Evolutionary conservation across 2,888 invertebrate genomes (phyloP).

Genomic region (Beris morrisii): DNA sequence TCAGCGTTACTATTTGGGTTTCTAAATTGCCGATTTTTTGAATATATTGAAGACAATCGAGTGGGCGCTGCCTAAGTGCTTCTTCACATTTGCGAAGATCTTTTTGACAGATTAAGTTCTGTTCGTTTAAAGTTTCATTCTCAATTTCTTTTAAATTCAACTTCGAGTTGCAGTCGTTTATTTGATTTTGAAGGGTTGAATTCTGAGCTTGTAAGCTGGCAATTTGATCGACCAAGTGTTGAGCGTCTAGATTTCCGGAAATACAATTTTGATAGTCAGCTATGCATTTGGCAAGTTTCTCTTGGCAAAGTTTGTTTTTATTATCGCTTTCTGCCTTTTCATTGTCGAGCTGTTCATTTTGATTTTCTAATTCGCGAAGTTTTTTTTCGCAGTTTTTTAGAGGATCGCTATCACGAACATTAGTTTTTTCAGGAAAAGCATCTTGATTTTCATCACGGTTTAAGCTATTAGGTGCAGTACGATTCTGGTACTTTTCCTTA

Average conservation of each 20-base stretch:
- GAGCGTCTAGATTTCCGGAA: neutral
- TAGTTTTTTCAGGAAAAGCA: too few species aligned
- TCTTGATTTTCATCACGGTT: too few species aligned
- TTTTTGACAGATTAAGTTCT: neutral
- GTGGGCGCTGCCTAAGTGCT: neutral
- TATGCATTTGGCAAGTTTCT: neutral
- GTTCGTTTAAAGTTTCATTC: neutral
- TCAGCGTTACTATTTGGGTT: neutral
- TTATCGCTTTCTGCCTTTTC: neutral
- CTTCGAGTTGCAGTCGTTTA: neutral
- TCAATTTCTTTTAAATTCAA: neutral
- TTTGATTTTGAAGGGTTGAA: neutral
- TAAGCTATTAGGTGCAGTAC: too few species aligned
- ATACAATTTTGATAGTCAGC: constrained; percentile 11
- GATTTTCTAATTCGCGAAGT: neutral
- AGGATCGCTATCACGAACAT: too few species aligned
- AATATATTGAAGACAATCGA: constrained; percentile 3
- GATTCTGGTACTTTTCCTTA: too few species aligned
- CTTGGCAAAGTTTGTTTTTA: neutral
- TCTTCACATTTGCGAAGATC: neutral
- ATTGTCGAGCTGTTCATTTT: neutral
- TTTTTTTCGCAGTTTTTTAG: too few species aligned
- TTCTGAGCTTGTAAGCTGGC: neutral
- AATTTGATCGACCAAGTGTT: neutral
- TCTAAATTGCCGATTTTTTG: constrained; percentile 1